Conservation (phyloP, 2,888 invertebrate species). For the Odontocerum albicorne region DNA sequence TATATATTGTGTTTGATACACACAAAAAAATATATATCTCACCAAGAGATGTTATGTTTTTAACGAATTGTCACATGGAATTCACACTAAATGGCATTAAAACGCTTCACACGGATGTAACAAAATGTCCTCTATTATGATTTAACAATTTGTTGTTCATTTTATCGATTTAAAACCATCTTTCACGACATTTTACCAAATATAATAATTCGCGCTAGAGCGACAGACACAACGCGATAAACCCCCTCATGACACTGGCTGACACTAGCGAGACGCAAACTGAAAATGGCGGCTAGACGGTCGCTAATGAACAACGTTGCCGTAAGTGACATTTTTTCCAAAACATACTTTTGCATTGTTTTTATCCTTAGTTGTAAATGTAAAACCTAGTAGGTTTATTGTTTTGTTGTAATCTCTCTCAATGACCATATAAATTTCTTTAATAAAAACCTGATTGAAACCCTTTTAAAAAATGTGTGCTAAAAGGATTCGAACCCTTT, state of each 20-base stretch:
- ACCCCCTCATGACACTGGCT: slow-evolving; percentile 28
- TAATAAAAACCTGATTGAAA: no score
- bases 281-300: slow-evolving; percentile 28
- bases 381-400: no score
- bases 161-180: slow-evolving; percentile 8
- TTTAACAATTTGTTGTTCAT: not conserved
- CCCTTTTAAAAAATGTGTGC: no score
- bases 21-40: slow-evolving; percentile 1
- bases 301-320: no score
- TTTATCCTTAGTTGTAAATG: no score
- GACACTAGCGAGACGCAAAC: slow-evolving; percentile 11
- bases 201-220: slow-evolving; percentile 8
- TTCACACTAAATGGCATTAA: not conserved
- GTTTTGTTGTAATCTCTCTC: no score
- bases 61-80: slow-evolving; percentile 13
- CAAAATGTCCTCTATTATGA: slow-evolving; percentile 1
- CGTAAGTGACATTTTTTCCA: no score
- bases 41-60: slow-evolving; percentile 16
- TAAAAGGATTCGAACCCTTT: no score
- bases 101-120: slow-evolving; percentile 10
- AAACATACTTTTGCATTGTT: no score
- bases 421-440: no score
- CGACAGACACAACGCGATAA: slow-evolving; percentile 19
- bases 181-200: slow-evolving; percentile 27
- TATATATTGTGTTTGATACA: no score